Evolutionary conservation across 2,113 vertebrate species (phyloP).

Genomic region (Gasterosteus nipponicus): DNA sequence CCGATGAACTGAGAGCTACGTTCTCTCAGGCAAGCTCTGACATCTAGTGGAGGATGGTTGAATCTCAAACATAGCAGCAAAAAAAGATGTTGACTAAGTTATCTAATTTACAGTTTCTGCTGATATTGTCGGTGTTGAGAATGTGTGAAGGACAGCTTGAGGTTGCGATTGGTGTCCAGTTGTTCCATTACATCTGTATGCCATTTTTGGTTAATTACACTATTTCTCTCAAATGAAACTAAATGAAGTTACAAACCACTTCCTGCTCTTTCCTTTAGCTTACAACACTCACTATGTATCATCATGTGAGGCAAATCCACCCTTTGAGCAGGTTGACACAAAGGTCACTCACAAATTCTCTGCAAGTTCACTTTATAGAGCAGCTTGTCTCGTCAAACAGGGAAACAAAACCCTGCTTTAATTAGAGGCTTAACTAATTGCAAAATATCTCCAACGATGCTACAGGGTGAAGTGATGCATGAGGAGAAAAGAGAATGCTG

Average conservation of each 20-base stretch:
- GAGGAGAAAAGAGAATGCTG: constrained; percentile 49
- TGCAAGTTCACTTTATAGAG: not conserved
- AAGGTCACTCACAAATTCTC: constrained; percentile 12
- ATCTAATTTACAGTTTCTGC: not conserved
- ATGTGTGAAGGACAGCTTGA: not conserved
- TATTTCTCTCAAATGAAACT: not conserved
- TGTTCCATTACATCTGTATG: not conserved
- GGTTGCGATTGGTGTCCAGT: not conserved
- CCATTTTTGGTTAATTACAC: not conserved
- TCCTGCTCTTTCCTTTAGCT: not conserved
- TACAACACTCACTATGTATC: not conserved
- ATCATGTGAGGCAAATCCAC: not conserved
- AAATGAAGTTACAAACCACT: not conserved
- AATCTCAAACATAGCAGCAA: not conserved
- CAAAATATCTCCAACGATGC: constrained; percentile 35
- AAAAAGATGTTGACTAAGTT: not conserved
- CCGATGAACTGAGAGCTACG: not conserved
- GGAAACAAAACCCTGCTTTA: constrained; percentile 45
- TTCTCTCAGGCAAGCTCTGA: constrained; percentile 36
- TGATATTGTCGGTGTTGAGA: not conserved
- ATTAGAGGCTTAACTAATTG: constrained; percentile 58
- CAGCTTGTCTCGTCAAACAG: constrained; percentile 11
- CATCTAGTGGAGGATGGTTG: constrained; percentile 57
- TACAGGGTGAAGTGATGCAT: constrained; percentile 56
- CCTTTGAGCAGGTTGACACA: not conserved